Evolutionary conservation across 1,140 invertebrate species (phyloP).

Genomic region (Lucilia sericata): DNA sequence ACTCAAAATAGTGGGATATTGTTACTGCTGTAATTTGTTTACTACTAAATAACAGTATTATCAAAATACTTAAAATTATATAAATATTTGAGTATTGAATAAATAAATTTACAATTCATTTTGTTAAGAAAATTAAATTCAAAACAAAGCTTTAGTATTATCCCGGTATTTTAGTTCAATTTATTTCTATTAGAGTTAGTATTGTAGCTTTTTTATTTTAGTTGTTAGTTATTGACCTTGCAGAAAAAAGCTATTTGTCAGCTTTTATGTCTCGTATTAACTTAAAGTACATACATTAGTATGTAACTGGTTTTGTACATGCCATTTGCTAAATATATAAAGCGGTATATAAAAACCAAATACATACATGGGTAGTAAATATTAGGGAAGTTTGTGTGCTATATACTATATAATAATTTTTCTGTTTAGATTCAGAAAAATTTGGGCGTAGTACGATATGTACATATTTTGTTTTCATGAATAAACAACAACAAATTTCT

Average conservation of each 20-base stretch:
- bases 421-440: not conserved
- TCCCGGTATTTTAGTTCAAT: not conserved
- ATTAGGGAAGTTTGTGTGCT: not conserved
- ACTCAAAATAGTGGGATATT: slow-evolving; percentile 27
- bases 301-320: not conserved
- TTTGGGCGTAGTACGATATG: slow-evolving; percentile 7
- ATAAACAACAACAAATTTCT: not conserved
- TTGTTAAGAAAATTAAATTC: not conserved
- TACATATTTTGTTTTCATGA: not conserved
- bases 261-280: not conserved
- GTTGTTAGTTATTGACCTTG: not conserved
- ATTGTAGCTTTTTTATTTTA: not conserved
- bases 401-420: not conserved
- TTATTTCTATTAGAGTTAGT: not conserved
- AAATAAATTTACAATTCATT: too few relatives aligned
- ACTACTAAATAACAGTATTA: not conserved
- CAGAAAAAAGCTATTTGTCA: slow-evolving; percentile 6
- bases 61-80: not conserved
- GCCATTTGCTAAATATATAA: not conserved
- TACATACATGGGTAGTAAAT: not conserved
- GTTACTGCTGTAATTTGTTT: not conserved
- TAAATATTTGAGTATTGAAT: too few relatives aligned
- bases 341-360: not conserved
- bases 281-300: not conserved
- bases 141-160: not conserved